Conservation (phyloP, 92 coral and sea anemone species). For the Epizoanthus fatuus region DNA sequence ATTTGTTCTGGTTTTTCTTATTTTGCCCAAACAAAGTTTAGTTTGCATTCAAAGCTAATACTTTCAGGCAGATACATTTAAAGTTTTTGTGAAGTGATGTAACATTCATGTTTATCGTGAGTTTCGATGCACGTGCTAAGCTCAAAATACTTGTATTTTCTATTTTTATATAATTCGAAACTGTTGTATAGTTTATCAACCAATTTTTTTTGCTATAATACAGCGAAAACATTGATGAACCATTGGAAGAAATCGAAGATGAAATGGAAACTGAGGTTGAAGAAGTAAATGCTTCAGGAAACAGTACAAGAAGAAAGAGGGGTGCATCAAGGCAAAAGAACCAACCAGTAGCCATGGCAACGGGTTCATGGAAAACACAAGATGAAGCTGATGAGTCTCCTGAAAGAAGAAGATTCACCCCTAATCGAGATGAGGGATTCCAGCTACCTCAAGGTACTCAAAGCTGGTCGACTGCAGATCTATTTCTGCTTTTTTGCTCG, state of each 20-base stretch:
- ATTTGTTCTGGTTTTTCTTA: not conserved
- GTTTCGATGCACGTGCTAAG: not conserved
- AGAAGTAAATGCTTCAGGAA: conserved; percentile 16
- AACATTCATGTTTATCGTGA: not conserved
- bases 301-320: conserved; percentile 7
- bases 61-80: not conserved
- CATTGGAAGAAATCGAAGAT: conserved; percentile 1
- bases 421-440: conserved; percentile 50
- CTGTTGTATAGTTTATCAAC: not conserved
- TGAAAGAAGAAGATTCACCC: conserved; percentile 38
- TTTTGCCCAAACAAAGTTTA: not conserved
- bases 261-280: conserved; percentile 16
- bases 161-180: conserved; percentile 4
- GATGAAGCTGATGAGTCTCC: conserved; percentile 42
- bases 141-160: not conserved
- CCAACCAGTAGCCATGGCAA: conserved; percentile 20
- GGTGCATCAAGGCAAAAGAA: not conserved
- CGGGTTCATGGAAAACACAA: conserved; percentile 11
- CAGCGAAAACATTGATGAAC: conserved; percentile 8
- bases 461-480: conserved; percentile 58
- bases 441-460: conserved; percentile 54
- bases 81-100: not conserved
- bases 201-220: conserved; percentile 12
- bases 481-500: conserved; percentile 48
- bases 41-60: not conserved